phyloP scores from a whole-genome alignment of 2,113 vertebrate genomes.

The Pavo muticus region DNA sequence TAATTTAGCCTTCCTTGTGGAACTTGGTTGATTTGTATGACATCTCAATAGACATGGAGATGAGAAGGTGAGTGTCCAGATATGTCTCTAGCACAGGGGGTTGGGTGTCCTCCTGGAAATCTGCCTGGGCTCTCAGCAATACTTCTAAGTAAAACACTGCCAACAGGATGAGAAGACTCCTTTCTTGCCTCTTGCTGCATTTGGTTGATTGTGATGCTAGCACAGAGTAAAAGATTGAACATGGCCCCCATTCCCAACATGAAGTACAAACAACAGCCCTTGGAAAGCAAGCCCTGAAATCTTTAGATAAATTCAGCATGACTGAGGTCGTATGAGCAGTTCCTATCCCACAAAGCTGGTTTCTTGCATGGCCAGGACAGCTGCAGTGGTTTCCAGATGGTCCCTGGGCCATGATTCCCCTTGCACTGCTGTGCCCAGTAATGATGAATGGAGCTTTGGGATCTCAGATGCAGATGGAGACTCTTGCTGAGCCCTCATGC shows the following conservation, averaged over 20 bases:
- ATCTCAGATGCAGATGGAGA: neutral
- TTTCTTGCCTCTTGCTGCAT: neutral
- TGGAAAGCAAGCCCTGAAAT: neutral
- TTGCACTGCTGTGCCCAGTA: neutral
- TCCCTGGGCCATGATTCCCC: fast-evolving
- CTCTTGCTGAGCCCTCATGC: neutral
- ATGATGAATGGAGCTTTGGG: neutral
- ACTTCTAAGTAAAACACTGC: neutral
- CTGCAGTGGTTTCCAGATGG: fast-evolving
- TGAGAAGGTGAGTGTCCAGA: fast-evolving
- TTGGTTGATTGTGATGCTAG: neutral
- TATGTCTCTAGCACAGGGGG: neutral
- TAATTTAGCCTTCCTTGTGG: neutral
- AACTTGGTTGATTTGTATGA: neutral
- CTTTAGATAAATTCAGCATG: neutral
- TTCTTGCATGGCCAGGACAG: neutral
- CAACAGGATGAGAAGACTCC: neutral
- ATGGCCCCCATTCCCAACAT: neutral
- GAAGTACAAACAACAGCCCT: neutral
- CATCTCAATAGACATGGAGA: neutral
- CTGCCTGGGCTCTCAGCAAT: neutral
- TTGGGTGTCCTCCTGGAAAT: neutral
- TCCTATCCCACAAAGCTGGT: neutral
- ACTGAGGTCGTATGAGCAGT: neutral
- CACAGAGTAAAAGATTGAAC: neutral